Evolutionary conservation across 1,140 invertebrate genomes (phyloP).

Genomic region (Oryzaephilus surinamensis): DNA sequence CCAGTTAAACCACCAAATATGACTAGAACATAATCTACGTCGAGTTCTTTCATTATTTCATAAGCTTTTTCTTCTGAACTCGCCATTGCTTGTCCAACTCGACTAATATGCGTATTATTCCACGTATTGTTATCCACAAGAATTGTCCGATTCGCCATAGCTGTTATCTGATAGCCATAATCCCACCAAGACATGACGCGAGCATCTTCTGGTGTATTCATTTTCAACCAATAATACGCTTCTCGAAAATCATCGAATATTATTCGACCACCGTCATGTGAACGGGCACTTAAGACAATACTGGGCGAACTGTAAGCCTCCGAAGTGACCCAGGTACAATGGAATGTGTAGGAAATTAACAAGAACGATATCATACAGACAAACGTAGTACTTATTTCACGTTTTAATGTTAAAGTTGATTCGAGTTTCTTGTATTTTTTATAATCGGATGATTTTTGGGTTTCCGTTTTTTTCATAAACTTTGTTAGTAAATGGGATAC

Average conservation of each 20-base stretch:
- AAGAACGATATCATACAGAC: conserved; percentile 74
- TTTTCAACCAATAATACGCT: conserved; percentile 95
- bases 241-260: conserved; percentile 97
- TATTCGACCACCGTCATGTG: conserved; percentile 86
- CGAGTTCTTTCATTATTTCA: conserved; percentile 93
- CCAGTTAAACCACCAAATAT: conserved; percentile 97
- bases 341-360: conserved; percentile 85
- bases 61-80: conserved; percentile 93
- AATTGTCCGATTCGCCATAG: conserved; percentile 97
- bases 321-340: conserved; percentile 99
- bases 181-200: conserved; percentile 99
- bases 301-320: conserved; percentile 96
- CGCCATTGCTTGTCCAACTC: conserved; percentile 96
- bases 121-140: conserved; percentile 99
- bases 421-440: conserved; percentile 68
- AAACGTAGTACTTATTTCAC: conserved; percentile 80
- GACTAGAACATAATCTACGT: conserved; percentile 95
- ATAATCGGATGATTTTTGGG: conserved; percentile 35
- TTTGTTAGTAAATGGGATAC: conserved; percentile 80
- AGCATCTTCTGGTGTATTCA: conserved; percentile 91
- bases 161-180: conserved; percentile 98
- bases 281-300: conserved; percentile 90
- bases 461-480: conserved; percentile 81
- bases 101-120: conserved; percentile 95
- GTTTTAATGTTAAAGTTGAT: conserved; percentile 74